Percentiles rank a stretch among this genome's conserved stretches.
Evolutionary conservation across 2,888 invertebrate species (phyloP).

Genomic region (Macrophya annulata): DNA sequence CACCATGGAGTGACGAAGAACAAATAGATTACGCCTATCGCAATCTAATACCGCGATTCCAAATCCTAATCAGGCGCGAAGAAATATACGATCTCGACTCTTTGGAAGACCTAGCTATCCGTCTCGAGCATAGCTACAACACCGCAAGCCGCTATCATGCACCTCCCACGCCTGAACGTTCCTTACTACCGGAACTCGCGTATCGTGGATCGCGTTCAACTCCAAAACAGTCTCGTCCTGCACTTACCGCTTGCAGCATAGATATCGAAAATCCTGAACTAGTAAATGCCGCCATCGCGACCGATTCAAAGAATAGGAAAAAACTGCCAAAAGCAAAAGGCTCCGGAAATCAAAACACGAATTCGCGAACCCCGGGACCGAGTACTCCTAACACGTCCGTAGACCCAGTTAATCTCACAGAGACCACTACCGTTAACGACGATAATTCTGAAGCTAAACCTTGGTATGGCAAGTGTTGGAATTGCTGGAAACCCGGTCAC

Average conservation of each 20-base stretch:
- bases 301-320: neutral
- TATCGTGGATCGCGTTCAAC: neutral
- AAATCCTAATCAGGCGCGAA: neutral
- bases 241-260: neutral
- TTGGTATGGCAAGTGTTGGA: neutral
- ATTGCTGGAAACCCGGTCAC: slow-evolving; percentile 18
- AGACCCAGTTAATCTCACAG: neutral
- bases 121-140: neutral
- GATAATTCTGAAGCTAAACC: neutral
- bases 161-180: neutral
- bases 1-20: neutral
- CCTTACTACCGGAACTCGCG: neutral
- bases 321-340: neutral
- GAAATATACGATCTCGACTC: neutral
- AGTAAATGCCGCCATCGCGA: neutral
- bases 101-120: neutral
- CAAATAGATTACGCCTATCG: slow-evolving; percentile 21
- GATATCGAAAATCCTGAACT: neutral
- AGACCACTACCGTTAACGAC: neutral
- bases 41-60: slow-evolving; percentile 27
- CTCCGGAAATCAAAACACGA: neutral
- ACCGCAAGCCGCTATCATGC: neutral
- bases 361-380: neutral
- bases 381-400: neutral
- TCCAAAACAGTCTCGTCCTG: neutral